These are phyloP conservation scores for Bungarus multicinctus DNA, from an alignment of 2,113 vertebrate species.

Conservation along the genomic window DNA sequence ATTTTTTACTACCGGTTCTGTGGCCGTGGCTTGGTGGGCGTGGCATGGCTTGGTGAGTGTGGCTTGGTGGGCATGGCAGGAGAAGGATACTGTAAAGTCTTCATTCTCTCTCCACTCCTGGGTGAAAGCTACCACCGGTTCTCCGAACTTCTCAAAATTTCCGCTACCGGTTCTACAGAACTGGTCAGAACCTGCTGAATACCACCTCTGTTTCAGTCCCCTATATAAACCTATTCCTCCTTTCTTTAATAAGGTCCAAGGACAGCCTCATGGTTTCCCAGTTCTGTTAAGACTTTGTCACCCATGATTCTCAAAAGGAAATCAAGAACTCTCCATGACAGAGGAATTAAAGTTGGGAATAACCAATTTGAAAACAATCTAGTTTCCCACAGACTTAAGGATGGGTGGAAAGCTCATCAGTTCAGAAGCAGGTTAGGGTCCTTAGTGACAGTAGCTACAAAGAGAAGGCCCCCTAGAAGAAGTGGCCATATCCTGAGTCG, in stretches of 20 bases:
- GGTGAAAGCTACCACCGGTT: no score
- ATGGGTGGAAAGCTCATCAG: not conserved
- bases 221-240: not conserved
- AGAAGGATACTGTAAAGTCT: no score
- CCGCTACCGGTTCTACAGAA: no score
- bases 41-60: no score
- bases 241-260: not conserved
- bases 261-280: not conserved
- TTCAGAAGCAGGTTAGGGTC: not conserved
- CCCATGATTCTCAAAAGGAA: not conserved
- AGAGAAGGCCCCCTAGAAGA: not conserved
- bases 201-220: no score
- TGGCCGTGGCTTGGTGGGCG: no score
- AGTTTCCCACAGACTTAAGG: not conserved
- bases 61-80: no score
- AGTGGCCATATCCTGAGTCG: not conserved
- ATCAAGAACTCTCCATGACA: not conserved
- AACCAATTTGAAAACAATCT: not conserved
- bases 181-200: no score
- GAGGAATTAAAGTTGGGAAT: not conserved
- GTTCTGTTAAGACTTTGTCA: not conserved
- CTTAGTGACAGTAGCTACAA: not conserved
- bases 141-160: no score
- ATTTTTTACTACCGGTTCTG: no score
- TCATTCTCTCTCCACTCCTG: no score